phyloP scores from a whole-genome alignment of 2,113 vertebrate species.

The Henicopernis longicauda region DNA sequence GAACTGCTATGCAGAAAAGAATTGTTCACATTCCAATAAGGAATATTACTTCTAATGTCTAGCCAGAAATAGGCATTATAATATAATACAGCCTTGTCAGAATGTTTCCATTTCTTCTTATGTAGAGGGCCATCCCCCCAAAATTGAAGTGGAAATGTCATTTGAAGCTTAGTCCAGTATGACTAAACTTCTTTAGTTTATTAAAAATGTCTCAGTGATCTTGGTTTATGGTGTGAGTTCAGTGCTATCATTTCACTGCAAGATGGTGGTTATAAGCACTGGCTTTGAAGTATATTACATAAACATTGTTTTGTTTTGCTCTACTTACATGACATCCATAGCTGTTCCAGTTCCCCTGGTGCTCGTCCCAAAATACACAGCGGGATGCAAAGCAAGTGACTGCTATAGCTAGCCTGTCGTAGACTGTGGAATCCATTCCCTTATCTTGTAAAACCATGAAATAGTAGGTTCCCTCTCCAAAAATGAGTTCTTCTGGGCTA shows the following conservation, averaged over 20 bases:
- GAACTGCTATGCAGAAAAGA: not conserved
- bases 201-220: not conserved
- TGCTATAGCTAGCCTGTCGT: conserved; percentile 68
- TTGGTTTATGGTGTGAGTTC: not conserved
- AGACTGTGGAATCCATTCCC: conserved; percentile 65
- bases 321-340: conserved; percentile 84
- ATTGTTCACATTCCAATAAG: not conserved
- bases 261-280: not conserved
- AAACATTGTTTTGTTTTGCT: not conserved
- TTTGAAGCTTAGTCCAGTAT: not conserved
- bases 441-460: conserved; percentile 76
- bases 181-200: not conserved
- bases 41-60: not conserved
- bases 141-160: not conserved
- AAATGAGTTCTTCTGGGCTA: conserved; percentile 74
- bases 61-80: not conserved
- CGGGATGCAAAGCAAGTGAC: conserved; percentile 81
- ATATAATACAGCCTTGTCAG: not conserved
- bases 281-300: not conserved
- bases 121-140: not conserved
- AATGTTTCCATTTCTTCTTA: not conserved
- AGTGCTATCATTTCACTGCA: not conserved
- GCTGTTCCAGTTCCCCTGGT: conserved; percentile 76
- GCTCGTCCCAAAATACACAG: conserved; percentile 91
- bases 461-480: conserved; percentile 81